Base-by-base conservation (phyloP, 2,888 invertebrate genomes). In the Argyresthia goedartella region DNA sequence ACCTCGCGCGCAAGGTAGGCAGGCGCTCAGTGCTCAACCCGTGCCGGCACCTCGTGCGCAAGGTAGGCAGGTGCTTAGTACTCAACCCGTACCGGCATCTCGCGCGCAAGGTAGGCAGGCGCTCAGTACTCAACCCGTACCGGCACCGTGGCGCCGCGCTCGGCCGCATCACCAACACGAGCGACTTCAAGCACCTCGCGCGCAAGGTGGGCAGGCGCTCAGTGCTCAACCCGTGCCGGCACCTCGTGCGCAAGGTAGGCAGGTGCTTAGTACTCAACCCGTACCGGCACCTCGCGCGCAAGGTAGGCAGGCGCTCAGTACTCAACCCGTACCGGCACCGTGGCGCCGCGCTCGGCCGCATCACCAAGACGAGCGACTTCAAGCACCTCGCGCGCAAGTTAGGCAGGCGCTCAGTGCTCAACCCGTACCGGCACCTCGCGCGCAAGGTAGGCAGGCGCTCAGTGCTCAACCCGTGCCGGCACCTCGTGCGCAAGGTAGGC, bases 301-400 rank as follows among this genome's bases (percentile, higher is more conserved):
- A 97, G 91, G 95, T 39, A 39, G 10, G 39, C 39, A 9, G 4
- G n/a, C n/a, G n/a, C n/a, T n/a, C n/a, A n/a, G n/a, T n/a, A n/a
- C 25, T 25, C 25, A n/a, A n/a, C 25, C 6, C 2, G 25, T 6
- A 25, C 80, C 88, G 96, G 52, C 95, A 94, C 67, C 90, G 92
- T 0, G 94, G 93, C 59, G 98, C 97, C 66, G 91, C 91, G 60
- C 87, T 91, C 56, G 98, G 95, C 0, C 88, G 93, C 60, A 98
- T 99, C 63, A 92, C 92, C 2, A 93, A 91, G 67, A 96, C 94
- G 0, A 95, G 96, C 46, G 98, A 98, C 76, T 95, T 98, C 76
- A 97, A 97, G 73, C 96, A 97, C 82, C 88, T 98, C 52, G 97
- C 97, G 4, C 90, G 96, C 79, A 98, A 97, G 91, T 95, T 95